Base-by-base conservation (phyloP, 2,113 vertebrate species). In the Globicephala melas region DNA sequence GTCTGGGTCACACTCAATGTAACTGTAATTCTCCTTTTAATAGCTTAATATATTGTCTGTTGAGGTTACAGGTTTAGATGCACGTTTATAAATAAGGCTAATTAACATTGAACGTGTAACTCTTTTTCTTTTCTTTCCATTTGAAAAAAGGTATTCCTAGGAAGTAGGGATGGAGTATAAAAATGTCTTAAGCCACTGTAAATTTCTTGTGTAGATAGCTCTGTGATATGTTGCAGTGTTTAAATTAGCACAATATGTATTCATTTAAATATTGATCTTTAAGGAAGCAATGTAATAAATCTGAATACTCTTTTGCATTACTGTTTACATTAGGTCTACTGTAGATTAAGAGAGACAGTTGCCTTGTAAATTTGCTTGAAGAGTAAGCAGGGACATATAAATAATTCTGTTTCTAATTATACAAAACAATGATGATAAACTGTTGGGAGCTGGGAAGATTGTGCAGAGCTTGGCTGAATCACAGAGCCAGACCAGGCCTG, bases 301-400 rank as follows among this genome's bases (percentile, higher is more conserved):
- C 98, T 98, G 98, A 98, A 98, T 98, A 98, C 97, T 98, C 97
- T 98, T 98, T 98, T 97, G 94, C 98, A 97, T 98, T 98, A 97
- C 86, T 99, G 97, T 98, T 98, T 98, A 98, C 97, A 98, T 98
- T 99, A 99, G 98, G 97, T 89, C 36, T 98, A 97, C 97, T 98
- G 97, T 98, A 99, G 98, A 99, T 99, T 99, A 99, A 98, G 99
- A 98, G 97, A 99, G 99, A 99, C 99, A 99, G 98, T 99, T 98
- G 98, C 98, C 98, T 98, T 99, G 99, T 99, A 99, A 99, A 98
- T 98, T 98, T 98, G 97, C 98, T 98, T 98, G 97, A 96, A 97
- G 96, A 67, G 81, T 98, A 97, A 98, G 90, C 4, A 97, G 97
- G 68, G 95, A 74, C 96, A 96, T 98, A 98, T 98, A 99, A 99